phyloP scores from a whole-genome alignment of 2,888 invertebrate genomes.

The Conops quadrifasciatus region DNA sequence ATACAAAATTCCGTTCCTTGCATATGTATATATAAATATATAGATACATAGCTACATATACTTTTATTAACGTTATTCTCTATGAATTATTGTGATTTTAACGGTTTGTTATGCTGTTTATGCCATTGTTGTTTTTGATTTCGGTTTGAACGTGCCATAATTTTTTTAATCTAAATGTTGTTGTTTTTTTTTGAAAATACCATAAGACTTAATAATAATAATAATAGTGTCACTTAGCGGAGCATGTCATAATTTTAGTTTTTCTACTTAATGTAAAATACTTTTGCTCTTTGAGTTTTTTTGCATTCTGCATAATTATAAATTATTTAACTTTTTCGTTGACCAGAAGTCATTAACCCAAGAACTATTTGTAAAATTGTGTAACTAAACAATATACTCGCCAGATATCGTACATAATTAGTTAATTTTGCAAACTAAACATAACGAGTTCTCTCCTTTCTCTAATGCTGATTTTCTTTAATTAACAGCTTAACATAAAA shows the following conservation, averaged over 20 bases:
- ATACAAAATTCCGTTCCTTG: neutral
- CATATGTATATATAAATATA: slow-evolving; percentile 34
- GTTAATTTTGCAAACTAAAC: neutral
- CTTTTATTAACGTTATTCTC: slow-evolving; percentile 28
- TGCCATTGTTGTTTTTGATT: slow-evolving; percentile 33
- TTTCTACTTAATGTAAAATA: slow-evolving; percentile 35
- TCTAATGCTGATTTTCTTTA: neutral
- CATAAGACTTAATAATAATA: neutral
- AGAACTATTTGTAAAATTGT: slow-evolving; percentile 9
- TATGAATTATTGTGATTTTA: slow-evolving; percentile 54
- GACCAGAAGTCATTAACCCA: slow-evolving; percentile 7
- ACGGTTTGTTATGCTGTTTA: slow-evolving; percentile 61
- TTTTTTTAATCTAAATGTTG: slow-evolving; percentile 15
- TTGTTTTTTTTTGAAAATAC: neutral
- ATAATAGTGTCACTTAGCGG: slow-evolving; percentile 24
- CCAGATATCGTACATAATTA: no score
- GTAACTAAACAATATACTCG: slow-evolving; percentile 6
- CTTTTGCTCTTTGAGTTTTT: slow-evolving; percentile 37
- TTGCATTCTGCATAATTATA: slow-evolving; percentile 14
- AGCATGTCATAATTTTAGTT: slow-evolving; percentile 36
- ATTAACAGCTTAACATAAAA: slow-evolving; percentile 44
- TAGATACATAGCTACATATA: neutral
- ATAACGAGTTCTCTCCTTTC: neutral
- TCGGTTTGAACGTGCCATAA: slow-evolving; percentile 15
- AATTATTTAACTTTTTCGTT: slow-evolving; percentile 26